These are phyloP conservation scores for Arbacia lixula DNA, from an alignment of 53 echinoderm and acorn worm species.

Conservation along the genomic window DNA sequence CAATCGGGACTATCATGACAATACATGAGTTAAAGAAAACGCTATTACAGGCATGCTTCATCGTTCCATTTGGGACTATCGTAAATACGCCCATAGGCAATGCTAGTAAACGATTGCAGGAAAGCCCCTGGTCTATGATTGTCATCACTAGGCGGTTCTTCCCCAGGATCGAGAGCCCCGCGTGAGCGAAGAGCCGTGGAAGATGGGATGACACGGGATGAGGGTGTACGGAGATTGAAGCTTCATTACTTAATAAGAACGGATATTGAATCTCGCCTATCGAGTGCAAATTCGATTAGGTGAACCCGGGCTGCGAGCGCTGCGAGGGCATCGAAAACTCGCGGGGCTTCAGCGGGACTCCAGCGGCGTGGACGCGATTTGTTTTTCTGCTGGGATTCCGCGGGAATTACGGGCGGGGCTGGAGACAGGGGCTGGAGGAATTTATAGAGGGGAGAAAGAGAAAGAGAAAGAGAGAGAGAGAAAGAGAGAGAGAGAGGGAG, in stretches of 20 bases:
- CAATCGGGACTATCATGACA: no score
- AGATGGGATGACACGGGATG: not conserved
- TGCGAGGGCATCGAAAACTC: constrained; percentile 16
- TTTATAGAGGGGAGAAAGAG: not conserved
- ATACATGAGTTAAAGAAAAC: no score
- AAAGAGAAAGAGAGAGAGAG: not conserved
- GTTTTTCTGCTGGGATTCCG: constrained; percentile 60
- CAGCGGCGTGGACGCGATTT: constrained; percentile 46
- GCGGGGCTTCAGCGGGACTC: constrained; percentile 33
- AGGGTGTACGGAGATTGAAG: not conserved
- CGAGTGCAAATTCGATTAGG: constrained; percentile 53
- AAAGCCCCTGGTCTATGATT: no score
- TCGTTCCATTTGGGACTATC: no score
- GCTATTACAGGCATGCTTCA: no score
- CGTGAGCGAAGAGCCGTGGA: not conserved
- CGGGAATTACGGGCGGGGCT: constrained; percentile 40
- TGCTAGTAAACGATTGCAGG: no score
- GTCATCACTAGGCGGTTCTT: no score
- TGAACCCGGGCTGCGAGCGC: constrained; percentile 3
- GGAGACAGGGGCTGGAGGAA: not conserved
- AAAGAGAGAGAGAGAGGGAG: no score
- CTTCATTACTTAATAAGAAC: constrained; percentile 49
- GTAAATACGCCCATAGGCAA: no score
- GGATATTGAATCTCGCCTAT: constrained; percentile 40
- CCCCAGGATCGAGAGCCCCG: no score